Evolutionary conservation across 2,113 vertebrate genomes (phyloP).

Genomic region (Melanerpes aurifrons): DNA sequence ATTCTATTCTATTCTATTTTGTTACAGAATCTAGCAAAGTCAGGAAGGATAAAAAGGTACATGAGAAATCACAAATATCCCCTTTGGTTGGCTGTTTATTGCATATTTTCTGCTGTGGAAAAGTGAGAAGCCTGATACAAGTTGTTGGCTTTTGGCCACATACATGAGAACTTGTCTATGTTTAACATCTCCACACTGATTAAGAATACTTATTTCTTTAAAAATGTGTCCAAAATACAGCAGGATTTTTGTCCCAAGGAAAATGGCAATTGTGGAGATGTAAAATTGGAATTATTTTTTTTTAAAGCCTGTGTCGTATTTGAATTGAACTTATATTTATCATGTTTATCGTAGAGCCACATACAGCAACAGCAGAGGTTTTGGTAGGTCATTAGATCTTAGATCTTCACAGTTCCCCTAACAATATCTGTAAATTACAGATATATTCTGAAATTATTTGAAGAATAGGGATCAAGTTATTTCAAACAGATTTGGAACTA

Average conservation of each 20-base stretch:
- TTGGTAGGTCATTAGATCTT: neutral
- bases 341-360: neutral
- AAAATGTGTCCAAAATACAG: neutral
- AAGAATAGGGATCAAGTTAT: neutral
- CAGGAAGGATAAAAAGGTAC: neutral
- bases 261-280: neutral
- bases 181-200: neutral
- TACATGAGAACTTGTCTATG: rapidly evolving
- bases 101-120: neutral
- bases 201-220: neutral
- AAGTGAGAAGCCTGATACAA: neutral
- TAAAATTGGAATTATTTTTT: neutral
- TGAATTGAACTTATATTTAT: neutral
- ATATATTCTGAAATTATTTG: neutral
- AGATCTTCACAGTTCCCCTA: neutral
- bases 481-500: neutral
- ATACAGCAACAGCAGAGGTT: neutral
- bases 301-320: neutral
- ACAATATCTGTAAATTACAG: neutral
- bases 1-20: no score
- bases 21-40: neutral
- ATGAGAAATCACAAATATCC: neutral
- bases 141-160: neutral
- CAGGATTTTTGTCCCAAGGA: neutral
- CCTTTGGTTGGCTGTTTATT: neutral